Base-by-base conservation (phyloP, 2,888 invertebrate species). In the Heterodera filipjevi region DNA sequence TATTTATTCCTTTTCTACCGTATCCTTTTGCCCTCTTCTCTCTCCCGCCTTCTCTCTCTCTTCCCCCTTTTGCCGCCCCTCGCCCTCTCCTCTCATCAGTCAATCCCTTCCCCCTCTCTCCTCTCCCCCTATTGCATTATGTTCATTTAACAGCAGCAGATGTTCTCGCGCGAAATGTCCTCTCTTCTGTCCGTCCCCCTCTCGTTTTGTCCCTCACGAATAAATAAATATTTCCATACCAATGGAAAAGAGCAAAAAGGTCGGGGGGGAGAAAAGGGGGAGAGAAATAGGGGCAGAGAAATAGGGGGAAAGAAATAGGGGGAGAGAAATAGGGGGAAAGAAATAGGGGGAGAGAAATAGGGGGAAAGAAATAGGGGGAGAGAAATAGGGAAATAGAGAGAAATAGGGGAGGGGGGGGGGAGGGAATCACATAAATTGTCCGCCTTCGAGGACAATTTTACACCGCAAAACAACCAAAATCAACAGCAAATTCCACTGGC, bases 141-240 rank as follows among this genome's bases (percentile, higher is more conserved):
- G 59, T 59, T n/a, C 59, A 59, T 59, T 59, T 59, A 59, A 27
- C 59, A 59, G 27, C 59, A 59, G 27, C 59, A 59, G 59, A 59
- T 59, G 59, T 59, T 59, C 59, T 59, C 59, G 59, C 59, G 59
- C 59, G n/a, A 59, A 59, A 59, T 59, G 59, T 12, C 59, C 59
- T 22, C 27, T 49, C 59, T 27, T 19, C 53, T 53, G 5, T 44
- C 19, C 49, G 49, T 14, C 49, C 16, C 49, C 49, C 49, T 19
- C 49, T 19, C 3, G 49, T 19, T 12, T 27, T 27, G 59, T 27
- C 6, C n/a, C 59, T 59, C 59, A 59, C 59, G 59, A 59, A 59
- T 59, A 59, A 59, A 59, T 59, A 59, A 59, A 59, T 59, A 59
- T 59, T 59, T 59, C 59, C 59, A 59, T 59, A 59, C 59, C 59